Percentiles rank a stretch among this genome's conserved stretches.
phyloP scores from a whole-genome alignment of 2,888 invertebrate genomes.

The Tetranychus piercei region DNA sequence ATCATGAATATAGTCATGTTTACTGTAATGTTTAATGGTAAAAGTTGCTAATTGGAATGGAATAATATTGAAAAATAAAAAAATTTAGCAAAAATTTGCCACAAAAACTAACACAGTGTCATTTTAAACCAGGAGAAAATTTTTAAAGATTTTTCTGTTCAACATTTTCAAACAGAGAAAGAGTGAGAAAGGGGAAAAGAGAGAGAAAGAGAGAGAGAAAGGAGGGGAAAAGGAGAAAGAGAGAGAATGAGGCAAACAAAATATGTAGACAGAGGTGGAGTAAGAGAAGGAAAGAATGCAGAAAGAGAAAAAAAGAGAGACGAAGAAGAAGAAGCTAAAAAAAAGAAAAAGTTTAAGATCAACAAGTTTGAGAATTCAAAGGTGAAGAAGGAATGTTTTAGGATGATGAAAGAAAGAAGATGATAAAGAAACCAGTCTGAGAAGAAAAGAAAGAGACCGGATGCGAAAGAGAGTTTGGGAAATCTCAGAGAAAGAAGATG shows the following conservation, averaged over 20 bases:
- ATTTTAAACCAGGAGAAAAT: too few relatives aligned
- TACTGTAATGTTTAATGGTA: too few relatives aligned
- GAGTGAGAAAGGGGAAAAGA: background rate
- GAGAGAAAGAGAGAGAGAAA: background rate
- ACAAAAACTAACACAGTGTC: too few relatives aligned
- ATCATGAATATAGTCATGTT: too few relatives aligned
- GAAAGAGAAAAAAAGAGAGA: constrained; percentile 4
- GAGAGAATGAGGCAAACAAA: background rate
- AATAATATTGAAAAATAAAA: too few relatives aligned
- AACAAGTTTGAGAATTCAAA: background rate
- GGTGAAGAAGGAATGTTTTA: background rate
- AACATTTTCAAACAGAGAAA: background rate
- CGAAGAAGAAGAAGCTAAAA: background rate
- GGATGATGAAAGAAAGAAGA: background rate
- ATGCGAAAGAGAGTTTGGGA: background rate
- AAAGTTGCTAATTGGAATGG: too few relatives aligned
- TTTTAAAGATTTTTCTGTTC: background rate
- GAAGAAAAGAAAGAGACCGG: constrained; percentile 3
- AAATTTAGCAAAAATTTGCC: too few relatives aligned
- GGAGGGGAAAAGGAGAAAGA: background rate
- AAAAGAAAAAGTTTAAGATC: background rate
- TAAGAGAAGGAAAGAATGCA: constrained; percentile 5
- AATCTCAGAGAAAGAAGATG: background rate
- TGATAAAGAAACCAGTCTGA: background rate
- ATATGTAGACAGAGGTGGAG: background rate